A percentile compares a stretch with the other conserved stretches of the same genome.
Conservation (phyloP, 1,140 invertebrate genomes). For the Temnothorax longispinosus region DNA sequence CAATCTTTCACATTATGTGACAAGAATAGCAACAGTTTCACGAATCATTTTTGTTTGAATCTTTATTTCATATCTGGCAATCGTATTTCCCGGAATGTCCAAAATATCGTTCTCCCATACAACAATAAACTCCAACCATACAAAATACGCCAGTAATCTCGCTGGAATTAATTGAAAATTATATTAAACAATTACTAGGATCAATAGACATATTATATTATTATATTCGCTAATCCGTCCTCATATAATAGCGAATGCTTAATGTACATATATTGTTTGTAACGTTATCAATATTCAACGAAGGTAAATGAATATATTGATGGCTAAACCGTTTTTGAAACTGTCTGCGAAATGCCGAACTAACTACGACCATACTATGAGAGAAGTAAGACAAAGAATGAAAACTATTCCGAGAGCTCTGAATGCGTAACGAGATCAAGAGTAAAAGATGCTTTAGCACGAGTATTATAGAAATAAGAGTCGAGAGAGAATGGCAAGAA, state of each 20-base stretch:
- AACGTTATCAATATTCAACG: conserved; percentile 35
- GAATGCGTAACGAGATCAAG: conserved; percentile 19
- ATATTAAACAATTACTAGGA: conserved; percentile 55
- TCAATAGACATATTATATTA: conserved; percentile 52
- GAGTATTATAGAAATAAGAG: not conserved
- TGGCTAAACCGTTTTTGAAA: conserved; percentile 1
- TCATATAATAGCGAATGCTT: conserved; percentile 13
- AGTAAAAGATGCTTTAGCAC: conserved; percentile 21
- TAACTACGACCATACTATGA: not conserved
- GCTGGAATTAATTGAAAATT: conserved; percentile 55
- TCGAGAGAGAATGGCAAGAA: not conserved
- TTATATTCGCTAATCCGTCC: conserved; percentile 39
- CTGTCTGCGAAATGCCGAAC: not conserved
- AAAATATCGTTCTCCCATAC: conserved; percentile 11
- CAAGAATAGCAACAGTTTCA: not conserved
- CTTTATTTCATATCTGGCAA: not conserved
- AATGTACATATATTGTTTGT: conserved; percentile 17
- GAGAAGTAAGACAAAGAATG: not conserved
- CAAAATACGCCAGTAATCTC: conserved; percentile 33
- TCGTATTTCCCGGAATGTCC: not conserved
- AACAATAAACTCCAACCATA: conserved; percentile 19
- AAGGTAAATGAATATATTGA: conserved; percentile 8
- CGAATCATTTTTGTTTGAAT: not conserved
- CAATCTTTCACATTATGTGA: not conserved
- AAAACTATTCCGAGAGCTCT: not conserved